These are phyloP conservation scores for Drosophila mayaguana DNA, from an alignment of 2,888 invertebrate species.

Conservation along the genomic window DNA sequence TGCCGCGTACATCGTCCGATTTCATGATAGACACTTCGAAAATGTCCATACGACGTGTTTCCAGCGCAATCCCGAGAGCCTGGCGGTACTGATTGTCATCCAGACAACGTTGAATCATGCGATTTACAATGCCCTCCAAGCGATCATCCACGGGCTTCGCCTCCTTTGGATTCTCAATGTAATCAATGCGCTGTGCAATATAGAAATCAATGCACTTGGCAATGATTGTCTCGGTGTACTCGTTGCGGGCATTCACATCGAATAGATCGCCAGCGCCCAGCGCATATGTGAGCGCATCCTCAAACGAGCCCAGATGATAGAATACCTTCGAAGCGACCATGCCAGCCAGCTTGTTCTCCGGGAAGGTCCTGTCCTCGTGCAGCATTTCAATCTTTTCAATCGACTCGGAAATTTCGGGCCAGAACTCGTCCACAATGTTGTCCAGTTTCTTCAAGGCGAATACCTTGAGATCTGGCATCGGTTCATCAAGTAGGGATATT, in stretches of 20 bases:
- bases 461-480: conserved; percentile 95
- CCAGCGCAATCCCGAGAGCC: conserved; percentile 97
- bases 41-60: conserved; percentile 98
- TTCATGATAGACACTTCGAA: conserved; percentile 96
- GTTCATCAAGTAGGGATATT: conserved; percentile 97
- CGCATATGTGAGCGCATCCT: conserved; percentile 98
- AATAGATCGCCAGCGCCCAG: conserved; percentile 97
- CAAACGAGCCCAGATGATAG: conserved; percentile 98
- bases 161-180: conserved; percentile 89
- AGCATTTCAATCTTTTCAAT: conserved; percentile 98
- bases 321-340: conserved; percentile 99
- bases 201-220: conserved; percentile 99
- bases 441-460: conserved; percentile 97
- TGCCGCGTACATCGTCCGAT: conserved; percentile 94
- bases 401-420: conserved; percentile 99
- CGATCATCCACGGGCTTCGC: conserved; percentile 91
- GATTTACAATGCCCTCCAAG: conserved; percentile 96
- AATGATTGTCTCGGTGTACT: conserved; percentile 98
- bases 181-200: conserved; percentile 93
- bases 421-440: conserved; percentile 97
- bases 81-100: conserved; percentile 98
- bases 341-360: conserved; percentile 96
- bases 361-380: conserved; percentile 95
- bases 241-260: conserved; percentile 96
- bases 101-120: conserved; percentile 98